Evolutionary conservation across 2,888 invertebrate species (phyloP).

Genomic region (Cremastobaeus sp.): DNA sequence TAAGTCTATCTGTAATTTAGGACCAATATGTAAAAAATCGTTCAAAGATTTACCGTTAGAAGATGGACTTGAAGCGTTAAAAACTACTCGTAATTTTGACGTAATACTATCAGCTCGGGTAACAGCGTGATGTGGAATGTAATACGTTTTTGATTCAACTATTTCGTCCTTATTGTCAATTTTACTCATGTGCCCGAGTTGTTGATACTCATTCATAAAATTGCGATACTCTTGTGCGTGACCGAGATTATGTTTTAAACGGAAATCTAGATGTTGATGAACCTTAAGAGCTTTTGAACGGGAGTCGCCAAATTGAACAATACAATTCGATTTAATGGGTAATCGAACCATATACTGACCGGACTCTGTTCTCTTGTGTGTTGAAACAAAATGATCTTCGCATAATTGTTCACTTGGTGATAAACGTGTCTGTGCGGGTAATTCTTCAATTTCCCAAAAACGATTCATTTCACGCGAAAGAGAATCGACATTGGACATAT

Average conservation of each 20-base stretch:
- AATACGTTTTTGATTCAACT: background rate
- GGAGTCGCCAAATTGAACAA: background rate
- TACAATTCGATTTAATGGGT: background rate
- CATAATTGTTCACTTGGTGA: background rate
- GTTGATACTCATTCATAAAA: background rate
- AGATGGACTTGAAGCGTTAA: background rate
- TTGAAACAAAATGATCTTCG: background rate
- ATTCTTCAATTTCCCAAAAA: constrained; percentile 1
- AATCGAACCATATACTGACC: background rate
- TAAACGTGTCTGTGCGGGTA: background rate
- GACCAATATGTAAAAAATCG: background rate
- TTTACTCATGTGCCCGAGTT: background rate
- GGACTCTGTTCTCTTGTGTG: background rate
- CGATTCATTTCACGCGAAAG: background rate
- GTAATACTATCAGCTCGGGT: background rate
- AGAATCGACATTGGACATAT: background rate
- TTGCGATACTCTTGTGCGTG: background rate
- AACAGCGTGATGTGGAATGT: background rate
- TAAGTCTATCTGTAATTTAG: constrained; percentile 1
- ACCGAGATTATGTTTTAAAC: background rate
- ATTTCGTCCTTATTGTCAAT: background rate
- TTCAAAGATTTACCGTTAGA: constrained; percentile 2
- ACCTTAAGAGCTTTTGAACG: background rate
- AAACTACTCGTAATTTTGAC: constrained; percentile 6
- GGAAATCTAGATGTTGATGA: background rate